phyloP scores from a whole-genome alignment of 2,113 vertebrate genomes.

The Pangasianodon gigas region DNA sequence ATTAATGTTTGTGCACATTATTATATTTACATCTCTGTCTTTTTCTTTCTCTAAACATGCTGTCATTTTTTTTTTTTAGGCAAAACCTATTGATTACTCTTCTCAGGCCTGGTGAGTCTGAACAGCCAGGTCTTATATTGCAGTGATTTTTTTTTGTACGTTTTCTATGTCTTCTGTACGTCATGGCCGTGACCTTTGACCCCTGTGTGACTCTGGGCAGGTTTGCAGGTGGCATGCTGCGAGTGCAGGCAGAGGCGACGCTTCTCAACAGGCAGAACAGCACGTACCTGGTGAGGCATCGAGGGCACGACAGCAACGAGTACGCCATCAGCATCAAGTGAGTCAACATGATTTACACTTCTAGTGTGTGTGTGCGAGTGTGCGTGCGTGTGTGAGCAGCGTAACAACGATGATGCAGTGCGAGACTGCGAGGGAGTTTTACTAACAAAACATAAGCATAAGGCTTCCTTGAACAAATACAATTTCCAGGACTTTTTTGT shows the following conservation, averaged over 20 bases:
- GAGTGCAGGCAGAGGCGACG: constrained; percentile 88
- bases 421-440: background rate
- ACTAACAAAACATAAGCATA: background rate
- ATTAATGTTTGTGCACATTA: background rate
- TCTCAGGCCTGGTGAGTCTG: constrained; percentile 86
- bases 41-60: background rate
- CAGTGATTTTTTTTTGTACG: no score
- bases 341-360: constrained; percentile 63
- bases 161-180: background rate
- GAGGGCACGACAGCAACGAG: constrained; percentile 90
- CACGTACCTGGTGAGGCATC: constrained; percentile 93
- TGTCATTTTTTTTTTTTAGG: constrained; percentile 68
- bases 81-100: constrained; percentile 93
- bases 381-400: background rate
- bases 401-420: background rate
- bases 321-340: constrained; percentile 98
- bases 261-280: constrained; percentile 91
- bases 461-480: background rate
- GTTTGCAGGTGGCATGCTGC: constrained; percentile 94
- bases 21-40: background rate
- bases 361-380: background rate
- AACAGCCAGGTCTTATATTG: background rate
- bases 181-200: constrained; percentile 1
- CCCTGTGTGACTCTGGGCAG: constrained; percentile 63
- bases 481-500: constrained; percentile 6